Evolutionary conservation across 35 echinoderm and acorn worm genomes (phyloP), one percentile per base, ranked within the genome.

Genomic region (Holothuria glaberrima): DNA sequence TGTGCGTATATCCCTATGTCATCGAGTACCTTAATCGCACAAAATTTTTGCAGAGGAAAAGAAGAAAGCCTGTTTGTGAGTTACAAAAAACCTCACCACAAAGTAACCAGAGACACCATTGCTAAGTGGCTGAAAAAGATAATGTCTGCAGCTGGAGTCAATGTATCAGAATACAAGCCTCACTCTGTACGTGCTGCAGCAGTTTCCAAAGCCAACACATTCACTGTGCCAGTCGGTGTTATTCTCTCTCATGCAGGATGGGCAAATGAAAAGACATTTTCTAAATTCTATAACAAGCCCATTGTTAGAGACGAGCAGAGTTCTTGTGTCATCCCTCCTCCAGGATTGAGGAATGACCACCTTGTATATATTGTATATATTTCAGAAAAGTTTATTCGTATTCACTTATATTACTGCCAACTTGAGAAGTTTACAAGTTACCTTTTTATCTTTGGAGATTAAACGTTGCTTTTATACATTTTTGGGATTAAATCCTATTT

Each of bases 1-100:
- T 68, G 64, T 68, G 64, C 22, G 22, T 68, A n/a, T 68, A 68
- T 68, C 5, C 64, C 64, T 68, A 32, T 9, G 18, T 68, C 22
- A 20, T 68, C 13, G 79, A 83, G 29, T 83, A 83, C 48, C 54
- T 58, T 1, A 83, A 30, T 13, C 38, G 76, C 54, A 83, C 79
- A 68, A 68, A 68, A 68, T 1, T 68, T n/a, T 68, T 68, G 64
- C 64, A 68, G 64, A 68, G 64, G 64, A 68, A 68, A 68, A 28
- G 30, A 65, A 63, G 22, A 27, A 18, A 61, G 41, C 9, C 64
- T 83, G 26, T 46, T 69, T 87, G 26, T 87, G 6, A 87, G 84
- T 69, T 87, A 87, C 24, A 50, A 45, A 38, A 87, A 70, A 46
- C 60, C 61, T 20, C 85, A 87, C 62, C 6, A 68, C 10, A 20